Percentiles rank a stretch among this genome's conserved stretches.
phyloP scores from a whole-genome alignment of 2,888 invertebrate genomes.

The Notocelia uddmanniana region DNA sequence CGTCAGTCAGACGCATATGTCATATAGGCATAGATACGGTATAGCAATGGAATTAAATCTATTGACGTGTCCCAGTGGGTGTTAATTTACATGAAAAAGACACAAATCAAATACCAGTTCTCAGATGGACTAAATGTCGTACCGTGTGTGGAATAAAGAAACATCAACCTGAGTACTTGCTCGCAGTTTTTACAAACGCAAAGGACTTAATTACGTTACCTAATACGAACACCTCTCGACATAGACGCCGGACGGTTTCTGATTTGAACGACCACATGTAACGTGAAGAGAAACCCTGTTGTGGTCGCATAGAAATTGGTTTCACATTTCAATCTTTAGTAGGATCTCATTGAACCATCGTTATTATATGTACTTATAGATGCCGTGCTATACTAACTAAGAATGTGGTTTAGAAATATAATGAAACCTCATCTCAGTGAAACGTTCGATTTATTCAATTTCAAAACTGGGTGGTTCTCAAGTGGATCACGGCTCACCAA shows the following conservation, averaged over 20 bases:
- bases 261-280: constrained; percentile 35
- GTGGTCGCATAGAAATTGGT: constrained; percentile 33
- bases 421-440: not conserved
- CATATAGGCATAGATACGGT: too few species aligned
- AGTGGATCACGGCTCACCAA: not conserved
- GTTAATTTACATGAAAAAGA: not conserved
- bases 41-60: too few species aligned
- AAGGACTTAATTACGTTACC: not conserved
- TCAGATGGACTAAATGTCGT: not conserved
- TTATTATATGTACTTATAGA: not conserved
- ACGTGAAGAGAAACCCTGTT: constrained; percentile 20
- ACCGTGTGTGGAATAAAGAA: not conserved
- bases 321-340: constrained; percentile 25
- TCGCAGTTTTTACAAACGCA: not conserved
- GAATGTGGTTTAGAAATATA: constrained; percentile 21
- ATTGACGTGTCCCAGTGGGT: too few species aligned
- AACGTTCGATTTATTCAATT: not conserved
- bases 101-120: not conserved
- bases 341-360: constrained; percentile 16
- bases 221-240: not conserved
- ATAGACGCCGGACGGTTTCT: not conserved
- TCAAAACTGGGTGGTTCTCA: not conserved
- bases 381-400: not conserved
- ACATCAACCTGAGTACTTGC: not conserved
- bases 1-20: too few species aligned